Base-by-base conservation (phyloP, 2,888 invertebrate species). In the Cosmia pyralina region DNA sequence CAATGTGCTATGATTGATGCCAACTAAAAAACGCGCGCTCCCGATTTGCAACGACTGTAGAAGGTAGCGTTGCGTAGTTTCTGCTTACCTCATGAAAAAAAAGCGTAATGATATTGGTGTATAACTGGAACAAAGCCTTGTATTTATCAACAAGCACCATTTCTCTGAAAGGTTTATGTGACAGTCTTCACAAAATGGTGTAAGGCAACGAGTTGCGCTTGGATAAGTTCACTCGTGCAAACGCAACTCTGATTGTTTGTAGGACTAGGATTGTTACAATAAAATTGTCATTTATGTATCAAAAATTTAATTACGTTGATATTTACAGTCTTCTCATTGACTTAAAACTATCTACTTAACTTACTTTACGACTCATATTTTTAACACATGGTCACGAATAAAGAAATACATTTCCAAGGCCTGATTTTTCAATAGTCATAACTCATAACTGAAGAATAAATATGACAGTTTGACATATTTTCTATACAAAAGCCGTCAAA, bases 321-420 rank as follows among this genome's bases (percentile, higher is more conserved):
- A 73, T 83, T 81, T 82, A 84, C 85, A 87, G 80, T 69, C 75
- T 72, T 78, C 22, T 72, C 15, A 72, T 67, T 63, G 38, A 69
- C 66, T 72, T 55, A 38, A 64, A 44, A 60, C 19, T 46, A 73
- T 65, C 22, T 62, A 69, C 70, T 69, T 78, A 73, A 48, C 38
- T 71, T 80, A 75, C 11, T 38, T 38, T 38, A 38, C 6, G 38
- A 38, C 3, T 38, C 38, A 38, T 6, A 38, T 38, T 38, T 38
- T 38, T 38, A 38, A 38, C 4, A 38, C 38, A 38, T 38, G 38
- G 38, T 38, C 38, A 38, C 38, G 38, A 38, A 38, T 38, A 38
- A 38, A 38, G 4, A 38, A 4, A 38, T 38, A 38, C 38, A 38
- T 38, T 4, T 38, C 38, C 4, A 38, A 38, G 38, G 28, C 2